A percentile compares a stretch with the other conserved stretches of the same genome.
phyloP scores from a whole-genome alignment of 1,140 invertebrate species.

The Tetragonula clypearis region DNA sequence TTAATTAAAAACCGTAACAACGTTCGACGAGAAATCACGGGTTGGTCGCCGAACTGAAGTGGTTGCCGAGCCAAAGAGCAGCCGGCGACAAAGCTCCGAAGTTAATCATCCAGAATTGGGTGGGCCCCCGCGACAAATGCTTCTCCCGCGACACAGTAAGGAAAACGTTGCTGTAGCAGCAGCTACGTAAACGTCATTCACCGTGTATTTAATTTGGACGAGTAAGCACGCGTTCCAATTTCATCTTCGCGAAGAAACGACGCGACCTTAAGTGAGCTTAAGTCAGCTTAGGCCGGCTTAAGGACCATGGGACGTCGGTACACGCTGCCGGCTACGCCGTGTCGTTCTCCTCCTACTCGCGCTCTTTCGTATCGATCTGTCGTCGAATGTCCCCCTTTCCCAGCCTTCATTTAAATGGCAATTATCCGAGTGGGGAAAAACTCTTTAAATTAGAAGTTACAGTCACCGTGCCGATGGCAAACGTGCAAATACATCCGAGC shows the following conservation, averaged over 20 bases:
- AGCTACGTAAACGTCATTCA: conserved; percentile 40
- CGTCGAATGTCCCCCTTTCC: conserved; percentile 32
- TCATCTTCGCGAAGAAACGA: conserved; percentile 60
- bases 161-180: not conserved
- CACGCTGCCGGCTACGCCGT: conserved; percentile 29
- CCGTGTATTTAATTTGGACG: conserved; percentile 55
- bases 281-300: conserved; percentile 62
- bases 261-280: conserved; percentile 63
- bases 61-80: not conserved
- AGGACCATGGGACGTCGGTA: conserved; percentile 49
- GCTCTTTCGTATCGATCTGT: conserved; percentile 51
- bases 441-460: conserved; percentile 64
- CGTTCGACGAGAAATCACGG: conserved; percentile 6
- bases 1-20: conserved; percentile 27
- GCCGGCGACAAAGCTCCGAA: conserved; percentile 16
- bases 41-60: no score
- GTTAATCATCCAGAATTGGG: conserved; percentile 41
- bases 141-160: not conserved
- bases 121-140: conserved; percentile 18
- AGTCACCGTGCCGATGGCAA: not conserved
- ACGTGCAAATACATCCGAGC: conserved; percentile 2
- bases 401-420: conserved; percentile 64
- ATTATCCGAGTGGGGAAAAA: conserved; percentile 62
- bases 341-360: not conserved
- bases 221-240: conserved; percentile 59